Evolutionary conservation across 2,797 vertebrate species (phyloP).

Genomic region (Percopsis omiscomaycus): DNA sequence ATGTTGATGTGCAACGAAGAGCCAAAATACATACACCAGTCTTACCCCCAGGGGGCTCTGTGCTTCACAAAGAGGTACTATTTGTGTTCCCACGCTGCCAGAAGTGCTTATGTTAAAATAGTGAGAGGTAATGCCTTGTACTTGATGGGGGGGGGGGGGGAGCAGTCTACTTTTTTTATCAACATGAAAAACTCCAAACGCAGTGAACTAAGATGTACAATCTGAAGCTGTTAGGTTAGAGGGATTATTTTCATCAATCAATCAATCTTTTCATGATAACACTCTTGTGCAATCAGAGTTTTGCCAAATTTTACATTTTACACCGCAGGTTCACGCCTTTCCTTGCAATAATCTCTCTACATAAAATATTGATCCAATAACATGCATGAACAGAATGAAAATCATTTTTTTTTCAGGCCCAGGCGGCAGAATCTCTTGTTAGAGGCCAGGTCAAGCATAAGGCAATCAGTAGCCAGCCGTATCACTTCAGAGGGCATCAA

Average conservation of each 20-base stretch:
- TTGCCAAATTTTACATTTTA: background rate
- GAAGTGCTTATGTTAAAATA: constrained; percentile 14
- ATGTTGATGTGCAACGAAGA: background rate
- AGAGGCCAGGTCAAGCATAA: constrained; percentile 13
- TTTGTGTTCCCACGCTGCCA: background rate
- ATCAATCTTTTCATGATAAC: too few relatives aligned
- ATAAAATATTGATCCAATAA: background rate
- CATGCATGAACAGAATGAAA: background rate
- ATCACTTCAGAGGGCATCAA: constrained; percentile 25
- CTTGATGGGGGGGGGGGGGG: background rate
- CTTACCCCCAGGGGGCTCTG: constrained; percentile 74
- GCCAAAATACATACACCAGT: constrained; percentile 31
- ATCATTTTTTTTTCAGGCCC: background rate
- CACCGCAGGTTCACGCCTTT: background rate
- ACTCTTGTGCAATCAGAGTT: too few relatives aligned
- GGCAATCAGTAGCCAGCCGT: constrained; percentile 20
- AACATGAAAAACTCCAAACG: background rate
- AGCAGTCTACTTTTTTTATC: background rate
- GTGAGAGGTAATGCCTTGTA: background rate
- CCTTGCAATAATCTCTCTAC: background rate
- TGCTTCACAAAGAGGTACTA: constrained; percentile 12
- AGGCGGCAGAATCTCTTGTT: background rate
- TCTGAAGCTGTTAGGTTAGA: too few relatives aligned
- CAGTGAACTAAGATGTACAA: background rate
- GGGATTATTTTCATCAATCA: too few relatives aligned